Conservation (phyloP, 1,140 invertebrate genomes). For the Anoplolepis gracilipes region DNA sequence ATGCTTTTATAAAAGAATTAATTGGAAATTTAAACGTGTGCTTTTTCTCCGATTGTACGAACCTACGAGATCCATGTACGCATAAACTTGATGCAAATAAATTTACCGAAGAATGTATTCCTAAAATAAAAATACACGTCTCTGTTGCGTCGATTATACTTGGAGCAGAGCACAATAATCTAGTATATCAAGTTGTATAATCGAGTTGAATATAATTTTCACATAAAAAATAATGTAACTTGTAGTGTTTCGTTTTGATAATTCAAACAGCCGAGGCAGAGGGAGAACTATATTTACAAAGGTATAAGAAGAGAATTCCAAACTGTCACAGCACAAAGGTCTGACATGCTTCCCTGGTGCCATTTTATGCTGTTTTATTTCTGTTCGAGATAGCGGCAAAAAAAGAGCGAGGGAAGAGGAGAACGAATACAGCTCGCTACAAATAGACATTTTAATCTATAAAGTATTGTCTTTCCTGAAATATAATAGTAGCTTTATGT, state of each 20-base stretch:
- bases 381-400: constrained; percentile 54
- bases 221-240: neutral
- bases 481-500: constrained; percentile 20
- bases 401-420: constrained; percentile 24
- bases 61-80: neutral
- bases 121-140: neutral
- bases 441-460: constrained; percentile 49
- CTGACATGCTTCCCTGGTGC: constrained; percentile 60
- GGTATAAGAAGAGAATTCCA: constrained; percentile 68
- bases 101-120: neutral
- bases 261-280: constrained; percentile 68
- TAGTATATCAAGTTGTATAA: neutral
- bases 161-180: neutral
- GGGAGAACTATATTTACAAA: constrained; percentile 71
- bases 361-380: constrained; percentile 72
- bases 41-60: neutral
- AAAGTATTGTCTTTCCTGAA: neutral
- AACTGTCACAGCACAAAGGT: constrained; percentile 69
- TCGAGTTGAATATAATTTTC: neutral
- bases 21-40: neutral
- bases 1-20: constrained; percentile 19
- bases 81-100: neutral
- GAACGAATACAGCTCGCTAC: constrained; percentile 2
- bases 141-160: neutral
- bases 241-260: neutral